A percentile compares a stretch with the other conserved stretches of the same genome.
Evolutionary conservation across 2,113 vertebrate species (phyloP).

Genomic region (Calidris pugnax): DNA sequence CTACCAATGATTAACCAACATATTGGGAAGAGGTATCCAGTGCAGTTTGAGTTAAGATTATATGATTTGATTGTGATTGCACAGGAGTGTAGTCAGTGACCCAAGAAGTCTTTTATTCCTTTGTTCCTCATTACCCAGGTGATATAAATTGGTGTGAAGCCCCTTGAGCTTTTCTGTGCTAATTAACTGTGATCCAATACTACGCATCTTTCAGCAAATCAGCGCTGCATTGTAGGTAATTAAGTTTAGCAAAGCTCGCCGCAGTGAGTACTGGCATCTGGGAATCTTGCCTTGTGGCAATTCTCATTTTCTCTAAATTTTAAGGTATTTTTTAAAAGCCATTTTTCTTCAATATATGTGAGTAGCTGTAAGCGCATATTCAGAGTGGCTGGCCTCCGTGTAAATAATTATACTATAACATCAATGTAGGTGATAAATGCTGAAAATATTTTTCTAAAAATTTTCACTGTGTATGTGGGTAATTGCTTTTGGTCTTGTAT

Average conservation of each 20-base stretch:
- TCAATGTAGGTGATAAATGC: not conserved
- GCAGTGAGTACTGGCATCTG: not conserved
- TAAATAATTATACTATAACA: not conserved
- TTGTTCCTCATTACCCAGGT: not conserved
- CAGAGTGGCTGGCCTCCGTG: not conserved
- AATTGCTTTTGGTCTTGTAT: not conserved
- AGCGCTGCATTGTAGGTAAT: conserved; percentile 7
- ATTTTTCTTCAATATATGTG: not conserved
- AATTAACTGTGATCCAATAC: conserved; percentile 21
- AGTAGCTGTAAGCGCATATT: not conserved
- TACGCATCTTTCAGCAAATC: not conserved
- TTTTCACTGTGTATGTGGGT: not conserved
- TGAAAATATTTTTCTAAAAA: not conserved
- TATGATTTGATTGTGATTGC: not conserved
- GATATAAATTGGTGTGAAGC: conserved; percentile 22
- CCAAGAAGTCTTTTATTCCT: not conserved
- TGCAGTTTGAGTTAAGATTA: not conserved
- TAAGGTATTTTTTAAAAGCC: not conserved
- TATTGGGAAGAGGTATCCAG: not conserved
- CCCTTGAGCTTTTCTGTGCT: conserved; percentile 13
- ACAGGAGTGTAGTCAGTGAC: not conserved
- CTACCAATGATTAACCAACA: not conserved
- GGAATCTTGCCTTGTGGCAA: not conserved
- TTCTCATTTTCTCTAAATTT: not conserved
- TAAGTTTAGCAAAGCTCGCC: not conserved